phyloP scores from a whole-genome alignment of 2,888 invertebrate genomes.

The Cerceris ruficornis region DNA sequence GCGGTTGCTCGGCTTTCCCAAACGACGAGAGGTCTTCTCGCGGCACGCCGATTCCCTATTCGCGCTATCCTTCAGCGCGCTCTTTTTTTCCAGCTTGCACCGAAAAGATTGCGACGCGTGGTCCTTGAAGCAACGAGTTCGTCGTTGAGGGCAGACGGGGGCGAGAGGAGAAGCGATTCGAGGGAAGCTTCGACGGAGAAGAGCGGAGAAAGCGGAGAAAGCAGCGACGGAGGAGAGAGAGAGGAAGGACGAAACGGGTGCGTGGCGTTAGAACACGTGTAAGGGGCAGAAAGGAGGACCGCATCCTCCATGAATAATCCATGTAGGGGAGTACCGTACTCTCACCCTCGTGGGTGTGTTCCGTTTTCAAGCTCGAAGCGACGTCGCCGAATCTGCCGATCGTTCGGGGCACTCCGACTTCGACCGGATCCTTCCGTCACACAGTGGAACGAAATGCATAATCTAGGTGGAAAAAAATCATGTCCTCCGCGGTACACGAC shows the following conservation, averaged over 20 bases:
- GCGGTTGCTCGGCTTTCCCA: too few relatives aligned
- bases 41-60: constrained; percentile 25
- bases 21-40: not conserved
- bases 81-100: constrained; percentile 20
- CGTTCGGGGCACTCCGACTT: not conserved
- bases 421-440: too few relatives aligned
- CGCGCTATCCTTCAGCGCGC: not conserved
- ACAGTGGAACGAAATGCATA: too few relatives aligned
- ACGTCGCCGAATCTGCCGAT: not conserved
- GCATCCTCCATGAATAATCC: constrained; percentile 60
- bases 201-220: not conserved
- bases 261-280: constrained; percentile 60
- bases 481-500: too few relatives aligned
- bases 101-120: constrained; percentile 44
- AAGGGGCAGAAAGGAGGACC: constrained; percentile 45
- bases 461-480: too few relatives aligned
- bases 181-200: not conserved
- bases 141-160: not conserved
- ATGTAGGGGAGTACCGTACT: constrained; percentile 46
- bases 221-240: not conserved
- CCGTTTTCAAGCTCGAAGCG: constrained; percentile 14
- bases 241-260: not conserved
- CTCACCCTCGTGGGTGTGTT: constrained; percentile 44
- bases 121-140: constrained; percentile 16
- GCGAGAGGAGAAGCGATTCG: constrained; percentile 11